phyloP scores from a whole-genome alignment of 2,113 vertebrate species.

The Paratilapia polleni region DNA sequence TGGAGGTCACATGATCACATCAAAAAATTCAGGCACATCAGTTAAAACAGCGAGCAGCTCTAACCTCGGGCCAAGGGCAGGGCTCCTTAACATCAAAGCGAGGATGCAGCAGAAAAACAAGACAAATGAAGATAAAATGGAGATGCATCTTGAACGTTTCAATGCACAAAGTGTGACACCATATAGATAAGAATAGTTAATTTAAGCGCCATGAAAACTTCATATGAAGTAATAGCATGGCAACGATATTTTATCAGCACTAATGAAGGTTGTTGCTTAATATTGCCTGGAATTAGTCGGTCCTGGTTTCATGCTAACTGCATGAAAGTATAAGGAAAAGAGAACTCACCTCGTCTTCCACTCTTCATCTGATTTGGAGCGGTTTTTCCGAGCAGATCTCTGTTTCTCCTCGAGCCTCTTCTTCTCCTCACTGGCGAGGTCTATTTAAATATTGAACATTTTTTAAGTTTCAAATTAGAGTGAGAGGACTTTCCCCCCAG shows the following conservation, averaged over 20 bases:
- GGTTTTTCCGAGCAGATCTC: slow-evolving; percentile 91
- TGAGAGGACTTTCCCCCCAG: fast-evolving
- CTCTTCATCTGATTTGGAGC: slow-evolving; percentile 90
- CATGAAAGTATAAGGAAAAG: not conserved
- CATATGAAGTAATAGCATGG: not conserved
- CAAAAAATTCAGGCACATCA: slow-evolving; percentile 28
- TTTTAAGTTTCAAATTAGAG: not conserved
- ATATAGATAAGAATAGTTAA: not conserved
- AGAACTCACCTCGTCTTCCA: slow-evolving; percentile 87
- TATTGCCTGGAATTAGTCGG: not conserved
- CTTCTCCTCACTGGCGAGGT: slow-evolving; percentile 96
- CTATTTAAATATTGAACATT: slow-evolving; percentile 65
- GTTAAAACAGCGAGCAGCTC: slow-evolving; percentile 44
- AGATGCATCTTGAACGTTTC: slow-evolving; percentile 21
- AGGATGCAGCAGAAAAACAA: slow-evolving; percentile 26
- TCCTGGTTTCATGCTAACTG: not conserved
- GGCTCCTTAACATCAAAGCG: slow-evolving; percentile 59
- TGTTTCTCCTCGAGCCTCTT: slow-evolving; percentile 98
- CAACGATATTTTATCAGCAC: not conserved
- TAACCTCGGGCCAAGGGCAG: slow-evolving; percentile 74
- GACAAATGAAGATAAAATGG: slow-evolving; percentile 24
- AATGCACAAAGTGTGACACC: slow-evolving; percentile 9
- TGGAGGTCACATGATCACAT: slow-evolving; percentile 8
- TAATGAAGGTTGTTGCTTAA: not conserved
- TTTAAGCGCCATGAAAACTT: not conserved